Evolutionary conservation across 1,140 invertebrate species (phyloP), one percentile per base, ranked within the genome.

Genomic region (Choristoneura fumiferana): DNA sequence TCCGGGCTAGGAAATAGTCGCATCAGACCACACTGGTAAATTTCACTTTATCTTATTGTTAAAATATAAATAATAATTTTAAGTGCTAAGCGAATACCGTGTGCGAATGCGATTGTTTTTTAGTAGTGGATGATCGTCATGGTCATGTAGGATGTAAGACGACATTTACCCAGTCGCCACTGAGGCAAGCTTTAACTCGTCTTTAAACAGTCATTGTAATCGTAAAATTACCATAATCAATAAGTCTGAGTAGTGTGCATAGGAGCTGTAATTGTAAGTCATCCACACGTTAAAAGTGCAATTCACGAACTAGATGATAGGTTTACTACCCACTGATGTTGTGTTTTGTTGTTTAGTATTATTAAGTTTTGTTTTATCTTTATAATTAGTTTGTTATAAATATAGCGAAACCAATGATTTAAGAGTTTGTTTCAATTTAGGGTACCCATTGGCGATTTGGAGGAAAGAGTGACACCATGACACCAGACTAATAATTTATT

Each of bases 341-440:
- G 65, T 76, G 67, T 79, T 58, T 71, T 80, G 71, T 80, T 84
- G 73, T 71, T 72, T 62, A 70, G 58, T 67, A 63, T 70, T 58
- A 33, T 65, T 75, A 63, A 40, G 63, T 73, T 76, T 73, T 60
- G 37, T 22, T 72, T 60, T 67, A 64, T 65, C 59, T 54, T 58
- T 54, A 58, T 78, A 78, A 69, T 59, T 60, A 63, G 56, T 76
- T 67, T 72, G 58, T 65, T 59, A 57, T 73, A 71, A 37, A 40
- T 63, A 58, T 71, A 68, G 71, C 76, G 69, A 63, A 81, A 81
- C 78, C 78, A 81, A 84, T 84, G 81, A 81, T 80, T 76, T 78
- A 73, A 78, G 76, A 66, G 65, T 67, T 73, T 70, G 58, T 64
- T 71, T 63, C 71, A 69, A 54, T 69, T 65, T 45, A 37, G n/a